A percentile compares a stretch with the other conserved stretches of the same genome.
These are phyloP conservation scores for Dasyornis broadbenti DNA, from an alignment of 2,113 vertebrate genomes.

Conservation along the genomic window DNA sequence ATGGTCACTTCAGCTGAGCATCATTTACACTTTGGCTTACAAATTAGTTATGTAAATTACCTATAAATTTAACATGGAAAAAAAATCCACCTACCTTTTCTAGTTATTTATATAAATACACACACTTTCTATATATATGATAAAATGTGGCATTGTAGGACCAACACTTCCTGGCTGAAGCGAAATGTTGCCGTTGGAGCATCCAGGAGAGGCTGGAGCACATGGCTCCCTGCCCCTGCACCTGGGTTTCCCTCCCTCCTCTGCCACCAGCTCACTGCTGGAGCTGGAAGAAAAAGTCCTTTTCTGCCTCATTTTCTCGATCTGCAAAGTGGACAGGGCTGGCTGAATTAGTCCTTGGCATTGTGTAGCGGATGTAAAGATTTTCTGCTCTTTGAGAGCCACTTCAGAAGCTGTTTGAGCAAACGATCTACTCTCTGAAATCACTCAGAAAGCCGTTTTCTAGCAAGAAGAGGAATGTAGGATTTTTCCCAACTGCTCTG, in stretches of 20 bases:
- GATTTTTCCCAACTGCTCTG: not conserved
- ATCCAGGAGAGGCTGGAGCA: not conserved
- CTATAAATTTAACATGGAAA: conserved; percentile 6
- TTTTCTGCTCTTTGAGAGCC: not conserved
- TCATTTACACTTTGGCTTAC: conserved; percentile 46
- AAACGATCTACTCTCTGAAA: not conserved
- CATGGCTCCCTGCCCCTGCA: accelerated
- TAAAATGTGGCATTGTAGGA: not conserved
- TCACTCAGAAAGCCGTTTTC: not conserved
- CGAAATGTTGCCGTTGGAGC: not conserved
- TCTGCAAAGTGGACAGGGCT: not conserved
- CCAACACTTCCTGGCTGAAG: not conserved
- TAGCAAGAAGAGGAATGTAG: not conserved
- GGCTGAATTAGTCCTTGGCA: not conserved
- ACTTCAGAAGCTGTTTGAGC: not conserved
- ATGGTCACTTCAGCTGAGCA: conserved; percentile 49
- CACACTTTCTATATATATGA: not conserved
- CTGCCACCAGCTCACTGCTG: not conserved
- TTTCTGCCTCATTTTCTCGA: not conserved
- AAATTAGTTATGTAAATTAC: conserved; percentile 63
- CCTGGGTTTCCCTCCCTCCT: not conserved
- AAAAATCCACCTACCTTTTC: not conserved
- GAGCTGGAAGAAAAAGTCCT: not conserved
- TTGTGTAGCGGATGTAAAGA: not conserved
- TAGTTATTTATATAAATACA: not conserved